Conservation (phyloP, 2,797 vertebrate genomes). For the Peromyscus eremicus region DNA sequence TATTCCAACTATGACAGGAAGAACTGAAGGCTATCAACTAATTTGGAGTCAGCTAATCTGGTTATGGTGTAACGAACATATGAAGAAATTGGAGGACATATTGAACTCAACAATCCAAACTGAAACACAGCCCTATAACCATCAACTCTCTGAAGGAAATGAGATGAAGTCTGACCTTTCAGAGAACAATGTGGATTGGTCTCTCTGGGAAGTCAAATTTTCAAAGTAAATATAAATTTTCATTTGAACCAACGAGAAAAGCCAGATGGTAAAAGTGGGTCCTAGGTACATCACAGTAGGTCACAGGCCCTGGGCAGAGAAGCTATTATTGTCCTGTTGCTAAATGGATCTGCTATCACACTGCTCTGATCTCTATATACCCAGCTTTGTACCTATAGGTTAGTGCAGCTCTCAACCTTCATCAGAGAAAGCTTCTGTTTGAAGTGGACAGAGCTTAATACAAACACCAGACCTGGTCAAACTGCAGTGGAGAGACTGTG, state of each 20-base stretch:
- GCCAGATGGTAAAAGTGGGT: slow-evolving; percentile 11
- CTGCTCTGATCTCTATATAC: background rate
- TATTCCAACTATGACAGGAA: background rate
- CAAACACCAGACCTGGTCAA: too few relatives aligned
- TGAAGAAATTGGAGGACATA: background rate
- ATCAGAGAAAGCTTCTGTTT: background rate
- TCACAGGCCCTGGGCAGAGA: background rate
- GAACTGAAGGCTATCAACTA: background rate
- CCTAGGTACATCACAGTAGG: background rate
- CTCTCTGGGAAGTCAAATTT: slow-evolving; percentile 22
- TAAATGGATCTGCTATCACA: background rate
- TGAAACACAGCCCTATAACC: slow-evolving; percentile 2
- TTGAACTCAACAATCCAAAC: background rate
- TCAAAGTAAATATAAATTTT: slow-evolving; percentile 28
- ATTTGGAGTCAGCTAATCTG: background rate
- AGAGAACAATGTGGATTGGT: background rate
- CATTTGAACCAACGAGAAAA: slow-evolving; percentile 55
- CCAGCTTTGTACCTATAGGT: background rate
- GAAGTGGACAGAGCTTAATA: background rate
- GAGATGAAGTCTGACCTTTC: slow-evolving; percentile 9
- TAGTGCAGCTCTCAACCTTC: background rate
- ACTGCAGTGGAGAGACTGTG: background rate
- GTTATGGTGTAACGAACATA: background rate
- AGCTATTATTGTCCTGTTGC: background rate
- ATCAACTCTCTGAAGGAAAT: slow-evolving; percentile 2